Evolutionary conservation across 1,140 invertebrate species (phyloP).

Genomic region (Scaptodrosophila lebanonensis): DNA sequence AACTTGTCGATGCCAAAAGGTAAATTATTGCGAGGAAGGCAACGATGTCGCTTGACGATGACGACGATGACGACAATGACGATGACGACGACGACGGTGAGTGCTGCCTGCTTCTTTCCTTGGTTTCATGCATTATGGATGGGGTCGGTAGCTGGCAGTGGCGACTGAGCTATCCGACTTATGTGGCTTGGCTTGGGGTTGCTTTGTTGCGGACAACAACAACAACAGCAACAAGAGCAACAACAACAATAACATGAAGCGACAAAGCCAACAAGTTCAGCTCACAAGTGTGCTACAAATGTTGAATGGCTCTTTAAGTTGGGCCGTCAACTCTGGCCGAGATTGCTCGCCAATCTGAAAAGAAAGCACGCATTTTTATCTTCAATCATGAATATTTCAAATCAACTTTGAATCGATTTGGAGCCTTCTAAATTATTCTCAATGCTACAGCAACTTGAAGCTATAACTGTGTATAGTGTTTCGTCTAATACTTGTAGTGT

Average conservation of each 20-base stretch:
- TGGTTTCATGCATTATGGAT: conserved; percentile 37
- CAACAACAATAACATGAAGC: conserved; percentile 1
- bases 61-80: neutral
- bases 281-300: conserved; percentile 10
- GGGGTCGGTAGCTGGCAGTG: neutral
- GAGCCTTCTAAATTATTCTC: too few relatives aligned
- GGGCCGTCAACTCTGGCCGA: neutral
- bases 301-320: conserved; percentile 14
- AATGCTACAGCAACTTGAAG: too few relatives aligned
- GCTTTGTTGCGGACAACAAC: too few relatives aligned
- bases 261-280: conserved; percentile 1
- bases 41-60: neutral
- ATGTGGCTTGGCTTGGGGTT: too few relatives aligned
- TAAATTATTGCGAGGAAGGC: conserved; percentile 26
- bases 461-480: too few relatives aligned
- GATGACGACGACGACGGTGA: neutral
- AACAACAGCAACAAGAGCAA: too few relatives aligned
- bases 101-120: too few relatives aligned
- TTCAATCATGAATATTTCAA: too few relatives aligned
- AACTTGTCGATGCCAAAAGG: conserved; percentile 40
- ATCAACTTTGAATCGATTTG: too few relatives aligned
- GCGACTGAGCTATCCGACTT: conserved; percentile 18
- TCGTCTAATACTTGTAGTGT: too few relatives aligned
- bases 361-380: too few relatives aligned
- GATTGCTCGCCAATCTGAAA: too few relatives aligned